phyloP scores from a whole-genome alignment of 2,888 invertebrate species.

The Tineola bisselliella region DNA sequence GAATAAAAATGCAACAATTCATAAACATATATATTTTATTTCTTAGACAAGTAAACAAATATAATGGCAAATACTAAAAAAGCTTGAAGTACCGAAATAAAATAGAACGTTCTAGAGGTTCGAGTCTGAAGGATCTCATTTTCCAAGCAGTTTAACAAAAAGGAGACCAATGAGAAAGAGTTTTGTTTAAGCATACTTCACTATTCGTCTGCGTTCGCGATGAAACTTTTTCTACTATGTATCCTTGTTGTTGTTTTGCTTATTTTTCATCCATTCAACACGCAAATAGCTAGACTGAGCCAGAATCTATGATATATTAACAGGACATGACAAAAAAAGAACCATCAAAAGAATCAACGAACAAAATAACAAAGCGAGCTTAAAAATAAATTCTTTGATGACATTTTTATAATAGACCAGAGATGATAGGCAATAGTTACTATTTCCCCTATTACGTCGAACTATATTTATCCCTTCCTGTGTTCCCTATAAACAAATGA shows the following conservation, averaged over 20 bases:
- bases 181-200: constrained; percentile 33
- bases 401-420: constrained; percentile 2
- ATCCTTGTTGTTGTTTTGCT: neutral
- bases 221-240: neutral
- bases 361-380: neutral
- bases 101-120: neutral
- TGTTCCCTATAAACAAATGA: constrained; percentile 19
- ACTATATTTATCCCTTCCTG: constrained; percentile 7
- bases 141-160: constrained; percentile 39
- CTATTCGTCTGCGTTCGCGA: constrained; percentile 17
- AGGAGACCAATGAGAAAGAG: constrained; percentile 37
- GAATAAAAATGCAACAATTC: no score
- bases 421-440: neutral
- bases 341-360: neutral
- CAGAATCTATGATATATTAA: neutral
- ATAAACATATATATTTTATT: no score
- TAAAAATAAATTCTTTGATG: constrained; percentile 8
- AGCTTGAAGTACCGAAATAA: neutral
- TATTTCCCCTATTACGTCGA: neutral
- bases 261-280: no score
- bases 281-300: neutral
- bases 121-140: constrained; percentile 26
- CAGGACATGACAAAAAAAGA: neutral
- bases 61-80: neutral
- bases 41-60: no score